Base-by-base conservation (phyloP, 92 coral and sea anemone genomes). In the Palythoa grandiflora region DNA sequence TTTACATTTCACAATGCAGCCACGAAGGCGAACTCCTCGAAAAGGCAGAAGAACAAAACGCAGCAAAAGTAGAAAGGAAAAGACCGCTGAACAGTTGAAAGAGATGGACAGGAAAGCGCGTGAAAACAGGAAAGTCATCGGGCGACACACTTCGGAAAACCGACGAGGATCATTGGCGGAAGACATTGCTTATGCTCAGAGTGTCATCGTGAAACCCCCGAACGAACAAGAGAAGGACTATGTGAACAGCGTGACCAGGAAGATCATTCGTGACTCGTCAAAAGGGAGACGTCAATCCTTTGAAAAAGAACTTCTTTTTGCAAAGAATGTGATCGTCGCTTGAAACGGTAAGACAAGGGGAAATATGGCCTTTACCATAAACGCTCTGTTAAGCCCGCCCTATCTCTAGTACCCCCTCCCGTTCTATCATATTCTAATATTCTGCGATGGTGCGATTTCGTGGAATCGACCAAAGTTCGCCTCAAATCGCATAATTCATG, bases 321-420 rank as follows among this genome's bases (percentile, higher is more conserved):
- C 84, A 36, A 79, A 79, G 20, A 40, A 79, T 36, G 84, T 59
- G 8, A 79, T 79, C 51, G 44, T 79, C 21, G 84, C 52, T 21
- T 79, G 16, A 59, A 36, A 14, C 79, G 79, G 79, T 75, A 1
- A 50, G 4, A 12, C 10, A 11, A 35, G 35, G n/a, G 15, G 0
- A 28, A 1, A 9, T 70, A 2, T 3, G 6, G 2, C 10, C 11
- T 70, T 70, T 8, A 9, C 9, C 13, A 36, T 28, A 28, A 28
- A 28, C 28, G 28, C 28, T 28, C 28, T 28, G 28, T 28, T 28
- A 28, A 28, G 28, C 28, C 28, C 28, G 28, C 28, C 28, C 28
- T 28, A 28, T 28, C 28, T 28, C 28, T 28, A 28, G 28, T 28
- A 28, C 28, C 28, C 28, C 28, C 28, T 28, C 28, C 28, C 28